Conservation (phyloP, 2,888 invertebrate genomes). For the Deilephila elpenor region DNA sequence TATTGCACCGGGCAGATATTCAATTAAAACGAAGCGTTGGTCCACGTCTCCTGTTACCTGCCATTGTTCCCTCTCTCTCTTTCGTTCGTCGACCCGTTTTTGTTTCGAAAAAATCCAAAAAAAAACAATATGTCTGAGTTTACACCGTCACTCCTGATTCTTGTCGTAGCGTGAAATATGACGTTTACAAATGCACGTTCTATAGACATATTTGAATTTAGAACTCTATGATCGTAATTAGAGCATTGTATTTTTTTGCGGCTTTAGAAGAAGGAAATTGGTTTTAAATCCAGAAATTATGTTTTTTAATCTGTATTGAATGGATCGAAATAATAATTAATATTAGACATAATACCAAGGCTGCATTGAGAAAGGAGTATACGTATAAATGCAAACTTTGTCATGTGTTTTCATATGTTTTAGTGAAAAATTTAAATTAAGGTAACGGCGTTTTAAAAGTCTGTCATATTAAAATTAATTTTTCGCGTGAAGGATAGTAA, state of each 20-base stretch:
- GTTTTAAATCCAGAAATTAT: too few species aligned
- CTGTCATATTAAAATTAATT: too few species aligned
- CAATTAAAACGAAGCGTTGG: constrained; percentile 34
- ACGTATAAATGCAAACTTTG: too few species aligned
- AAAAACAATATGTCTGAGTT: neutral
- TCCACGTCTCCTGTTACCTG: constrained; percentile 63
- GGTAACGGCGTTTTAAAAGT: too few species aligned
- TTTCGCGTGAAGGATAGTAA: too few species aligned
- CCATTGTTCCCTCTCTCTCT: constrained; percentile 58
- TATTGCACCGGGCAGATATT: constrained; percentile 22
- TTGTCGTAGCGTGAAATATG: neutral
- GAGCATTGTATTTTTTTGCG: neutral
- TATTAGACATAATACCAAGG: too few species aligned
- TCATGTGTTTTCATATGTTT: too few species aligned
- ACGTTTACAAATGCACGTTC: neutral
- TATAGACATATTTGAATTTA: neutral
- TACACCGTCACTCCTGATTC: constrained; percentile 1
- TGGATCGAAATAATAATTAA: too few species aligned
- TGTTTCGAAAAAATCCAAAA: constrained; percentile 5
- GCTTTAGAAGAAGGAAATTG: neutral
- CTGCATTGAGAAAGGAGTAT: too few species aligned
- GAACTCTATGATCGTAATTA: neutral
- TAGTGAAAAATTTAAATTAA: too few species aligned
- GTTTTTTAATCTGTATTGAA: too few species aligned
- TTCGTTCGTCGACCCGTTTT: constrained; percentile 48